A percentile compares a stretch with the other conserved stretches of the same genome.
Conservation (phyloP, 2,113 vertebrate species). For the Phrynocephalus versicolor region DNA sequence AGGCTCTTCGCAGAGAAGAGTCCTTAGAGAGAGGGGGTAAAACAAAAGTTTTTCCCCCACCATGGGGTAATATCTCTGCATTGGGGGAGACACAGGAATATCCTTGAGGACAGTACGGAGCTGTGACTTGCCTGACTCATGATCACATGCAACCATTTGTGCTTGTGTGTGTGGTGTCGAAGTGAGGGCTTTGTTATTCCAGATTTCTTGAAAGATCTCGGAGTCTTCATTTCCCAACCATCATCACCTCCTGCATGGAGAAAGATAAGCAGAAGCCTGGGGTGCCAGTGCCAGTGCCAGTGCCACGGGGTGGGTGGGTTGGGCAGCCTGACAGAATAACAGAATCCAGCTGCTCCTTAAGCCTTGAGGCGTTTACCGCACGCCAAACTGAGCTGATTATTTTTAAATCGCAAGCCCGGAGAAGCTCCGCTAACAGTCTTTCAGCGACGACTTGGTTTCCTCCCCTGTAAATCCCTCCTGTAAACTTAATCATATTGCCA, state of each 20-base stretch:
- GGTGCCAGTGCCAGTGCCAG: not conserved
- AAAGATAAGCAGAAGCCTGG: not conserved
- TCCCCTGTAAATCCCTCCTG: constrained; percentile 19
- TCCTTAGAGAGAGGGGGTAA: no score
- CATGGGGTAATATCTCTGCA: no score
- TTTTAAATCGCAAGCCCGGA: constrained; percentile 32
- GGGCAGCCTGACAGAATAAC: constrained; percentile 22
- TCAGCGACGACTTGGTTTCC: constrained; percentile 26
- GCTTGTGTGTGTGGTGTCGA: not conserved
- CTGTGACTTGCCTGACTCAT: not conserved
- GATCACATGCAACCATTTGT: constrained; percentile 2
- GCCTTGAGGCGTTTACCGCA: constrained; percentile 36
- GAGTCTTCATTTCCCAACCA: not conserved
- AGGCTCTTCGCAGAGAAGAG: no score
- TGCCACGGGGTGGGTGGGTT: constrained; percentile 34
- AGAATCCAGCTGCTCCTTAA: constrained; percentile 47
- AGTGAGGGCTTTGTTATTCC: no score
- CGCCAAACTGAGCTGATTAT: constrained; percentile 52
- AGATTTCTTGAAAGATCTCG: not conserved
- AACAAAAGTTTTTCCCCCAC: no score
- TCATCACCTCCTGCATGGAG: not conserved
- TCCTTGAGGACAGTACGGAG: not conserved
- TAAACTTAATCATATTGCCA: not conserved
- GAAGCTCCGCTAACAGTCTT: constrained; percentile 30
- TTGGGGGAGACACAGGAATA: no score